These are phyloP conservation scores for Rousettus madagascariensis DNA, from an alignment of 2,797 vertebrate species.

Conservation along the genomic window DNA sequence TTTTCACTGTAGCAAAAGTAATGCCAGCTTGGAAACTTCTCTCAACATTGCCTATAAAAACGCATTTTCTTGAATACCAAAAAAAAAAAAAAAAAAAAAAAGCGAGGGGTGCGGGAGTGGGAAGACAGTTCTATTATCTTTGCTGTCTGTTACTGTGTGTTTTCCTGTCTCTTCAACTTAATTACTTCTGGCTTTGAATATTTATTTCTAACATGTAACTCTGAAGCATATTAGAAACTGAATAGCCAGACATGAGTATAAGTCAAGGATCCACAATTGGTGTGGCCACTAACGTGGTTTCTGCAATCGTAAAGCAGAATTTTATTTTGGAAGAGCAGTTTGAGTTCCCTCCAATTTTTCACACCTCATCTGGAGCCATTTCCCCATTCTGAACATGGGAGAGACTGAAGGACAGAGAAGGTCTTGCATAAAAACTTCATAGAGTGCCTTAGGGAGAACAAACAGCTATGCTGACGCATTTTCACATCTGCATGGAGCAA, in stretches of 20 bases:
- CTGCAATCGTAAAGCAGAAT: background rate
- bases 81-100: background rate
- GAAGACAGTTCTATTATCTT: background rate
- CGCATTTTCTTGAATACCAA: background rate
- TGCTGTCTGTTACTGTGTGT: background rate
- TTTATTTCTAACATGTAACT: constrained; percentile 15
- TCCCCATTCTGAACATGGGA: background rate
- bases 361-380: background rate
- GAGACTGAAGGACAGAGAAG: background rate
- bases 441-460: background rate
- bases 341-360: background rate
- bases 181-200: background rate
- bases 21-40: background rate
- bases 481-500: constrained; percentile 49
- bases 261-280: background rate
- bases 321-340: background rate
- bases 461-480: constrained; percentile 26
- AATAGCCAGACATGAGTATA: background rate
- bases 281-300: background rate
- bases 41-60: background rate
- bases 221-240: background rate
- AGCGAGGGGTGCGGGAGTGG: background rate
- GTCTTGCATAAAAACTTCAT: background rate
- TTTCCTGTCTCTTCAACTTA: background rate
- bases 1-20: background rate